Evolutionary conservation across 2,888 invertebrate species (phyloP).

Genomic region (Temnothorax ravouxi): DNA sequence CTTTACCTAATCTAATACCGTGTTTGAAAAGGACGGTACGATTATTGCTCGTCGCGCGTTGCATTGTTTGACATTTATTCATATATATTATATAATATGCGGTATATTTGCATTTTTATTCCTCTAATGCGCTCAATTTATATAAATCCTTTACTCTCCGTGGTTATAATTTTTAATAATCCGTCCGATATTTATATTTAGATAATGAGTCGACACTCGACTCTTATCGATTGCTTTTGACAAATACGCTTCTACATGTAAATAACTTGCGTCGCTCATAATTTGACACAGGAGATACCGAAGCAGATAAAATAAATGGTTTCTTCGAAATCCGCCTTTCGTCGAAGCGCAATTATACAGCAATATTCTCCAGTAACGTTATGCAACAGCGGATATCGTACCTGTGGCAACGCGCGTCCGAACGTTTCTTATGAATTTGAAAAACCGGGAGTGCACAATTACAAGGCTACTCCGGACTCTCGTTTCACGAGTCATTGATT

Average conservation of each 20-base stretch:
- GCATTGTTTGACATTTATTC: slow-evolving; percentile 56
- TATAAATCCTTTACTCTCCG: not conserved
- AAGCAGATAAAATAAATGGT: not conserved
- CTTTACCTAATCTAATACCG: slow-evolving; percentile 24
- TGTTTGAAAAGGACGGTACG: slow-evolving; percentile 46
- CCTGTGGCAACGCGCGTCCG: not conserved
- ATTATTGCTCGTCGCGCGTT: slow-evolving; percentile 26
- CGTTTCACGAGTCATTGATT: slow-evolving; percentile 43
- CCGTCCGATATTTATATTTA: not conserved
- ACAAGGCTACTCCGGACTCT: not conserved
- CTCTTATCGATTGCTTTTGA: not conserved
- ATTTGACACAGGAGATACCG: not conserved
- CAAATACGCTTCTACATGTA: not conserved
- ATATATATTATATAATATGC: not conserved
- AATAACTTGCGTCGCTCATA: not conserved
- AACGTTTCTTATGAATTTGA: slow-evolving; percentile 26
- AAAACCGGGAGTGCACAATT: slow-evolving; percentile 21
- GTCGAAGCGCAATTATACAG: not conserved
- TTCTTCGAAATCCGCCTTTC: slow-evolving; percentile 20
- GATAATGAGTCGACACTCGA: not conserved
- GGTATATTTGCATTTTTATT: not conserved
- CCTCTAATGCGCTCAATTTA: not conserved
- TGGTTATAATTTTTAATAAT: not conserved
- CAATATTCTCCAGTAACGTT: not conserved
- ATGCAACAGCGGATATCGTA: not conserved